A percentile compares a stretch with the other conserved stretches of the same genome.
Conservation (phyloP, 2,113 vertebrate species). For the Manacus vitellinus region DNA sequence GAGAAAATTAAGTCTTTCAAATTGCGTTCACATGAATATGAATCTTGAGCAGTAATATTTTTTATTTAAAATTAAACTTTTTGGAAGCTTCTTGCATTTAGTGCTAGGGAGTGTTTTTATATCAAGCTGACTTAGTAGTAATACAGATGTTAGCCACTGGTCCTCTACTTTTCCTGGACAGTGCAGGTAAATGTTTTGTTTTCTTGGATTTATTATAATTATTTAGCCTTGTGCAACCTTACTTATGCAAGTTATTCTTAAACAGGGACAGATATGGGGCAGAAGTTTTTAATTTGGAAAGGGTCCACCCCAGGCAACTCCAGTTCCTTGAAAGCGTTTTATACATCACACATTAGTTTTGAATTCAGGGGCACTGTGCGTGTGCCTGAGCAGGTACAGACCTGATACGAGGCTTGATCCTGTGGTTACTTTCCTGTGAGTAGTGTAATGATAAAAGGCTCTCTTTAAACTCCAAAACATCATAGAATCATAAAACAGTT, state of each 20-base stretch:
- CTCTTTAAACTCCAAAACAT: background rate
- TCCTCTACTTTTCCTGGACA: background rate
- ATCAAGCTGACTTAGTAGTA: background rate
- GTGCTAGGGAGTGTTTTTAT: background rate
- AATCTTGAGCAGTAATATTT: background rate
- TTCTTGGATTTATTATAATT: background rate
- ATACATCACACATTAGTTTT: background rate
- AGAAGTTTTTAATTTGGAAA: background rate
- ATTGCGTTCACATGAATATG: background rate
- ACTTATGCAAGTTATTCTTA: background rate
- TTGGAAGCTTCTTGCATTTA: background rate
- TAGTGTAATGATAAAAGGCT: background rate
- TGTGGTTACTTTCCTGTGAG: background rate
- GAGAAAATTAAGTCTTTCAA: conserved; percentile 6
- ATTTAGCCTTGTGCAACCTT: background rate
- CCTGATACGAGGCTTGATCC: background rate
- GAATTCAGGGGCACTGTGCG: background rate
- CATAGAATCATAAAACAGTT: background rate
- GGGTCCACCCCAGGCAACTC: background rate
- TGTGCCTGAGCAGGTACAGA: rapidly evolving
- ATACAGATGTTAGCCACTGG: background rate
- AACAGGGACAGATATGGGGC: background rate
- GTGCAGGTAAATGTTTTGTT: too few species aligned
- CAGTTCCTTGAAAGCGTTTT: background rate
- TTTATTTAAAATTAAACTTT: background rate